Base-by-base conservation (phyloP, 2,888 invertebrate species). In the Cheilosia impressa region DNA sequence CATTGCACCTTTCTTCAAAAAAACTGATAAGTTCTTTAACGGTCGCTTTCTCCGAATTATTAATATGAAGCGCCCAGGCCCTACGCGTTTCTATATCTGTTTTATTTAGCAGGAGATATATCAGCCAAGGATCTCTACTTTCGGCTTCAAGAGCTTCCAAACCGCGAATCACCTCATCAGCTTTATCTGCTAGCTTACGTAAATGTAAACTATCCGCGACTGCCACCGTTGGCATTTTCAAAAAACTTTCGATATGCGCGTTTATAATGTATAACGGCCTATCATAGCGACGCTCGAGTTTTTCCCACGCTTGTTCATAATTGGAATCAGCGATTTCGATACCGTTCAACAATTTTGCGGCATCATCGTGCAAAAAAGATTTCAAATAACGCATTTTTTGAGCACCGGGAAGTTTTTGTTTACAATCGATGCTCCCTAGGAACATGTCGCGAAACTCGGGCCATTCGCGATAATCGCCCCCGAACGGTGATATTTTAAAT, bases 311-410 rank as follows among this genome's bases (percentile, higher is more conserved):
- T 24, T 2, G 41, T 17, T 17, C n/a, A 24, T 71, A 72, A 19
- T 62, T 72, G 10, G 31, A 17, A 31, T 72, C 62, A 13, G 72
- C n/a, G n/a, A 73, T 55, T 55, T 63, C 73, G 7, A 73, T 63
- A 63, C 45, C 55, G 27, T 50, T 63, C 6, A 73, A 65, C 2
- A 73, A 17, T 19, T 55, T 73, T 9, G 63, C 34, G 4, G 45
- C 73, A 53, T 73, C 53, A 22, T 55, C 53, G 2, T 13, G n/a
- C 34, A 73, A n/a, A 65, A 65, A 65, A 1, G 63, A 75, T 57
- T 73, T 73, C 1, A 73, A 27, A 17, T 63, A 73, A n/a, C 63
- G 34, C 15, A 75, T 17, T 57, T 75, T 76, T 43, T 66, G 52
- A 0, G 66, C 41, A 19, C 58, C 58, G 3, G 57, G 34, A 17